These are phyloP conservation scores for Ovis canadensis DNA, from an alignment of 2,113 vertebrate genomes.

Conservation along the genomic window DNA sequence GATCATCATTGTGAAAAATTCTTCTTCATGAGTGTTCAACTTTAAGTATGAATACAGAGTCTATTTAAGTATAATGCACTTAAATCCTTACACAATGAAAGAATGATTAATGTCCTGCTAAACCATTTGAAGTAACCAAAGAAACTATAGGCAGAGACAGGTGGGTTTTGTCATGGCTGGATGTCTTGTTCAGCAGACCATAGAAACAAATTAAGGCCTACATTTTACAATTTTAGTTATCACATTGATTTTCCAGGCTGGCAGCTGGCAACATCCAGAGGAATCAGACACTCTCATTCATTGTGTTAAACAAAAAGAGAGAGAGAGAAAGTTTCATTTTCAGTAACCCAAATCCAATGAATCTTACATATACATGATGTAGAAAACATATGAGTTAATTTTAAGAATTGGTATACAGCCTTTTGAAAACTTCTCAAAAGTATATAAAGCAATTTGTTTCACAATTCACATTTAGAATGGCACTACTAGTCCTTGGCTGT, in stretches of 20 bases:
- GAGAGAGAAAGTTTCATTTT: neutral
- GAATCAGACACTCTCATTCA: neutral
- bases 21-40: neutral
- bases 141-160: neutral
- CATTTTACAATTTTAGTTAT: constrained; percentile 39
- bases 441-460: neutral
- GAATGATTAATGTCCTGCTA: neutral
- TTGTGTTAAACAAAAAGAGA: neutral
- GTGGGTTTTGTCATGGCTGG: neutral
- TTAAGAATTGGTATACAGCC: neutral
- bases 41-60: neutral
- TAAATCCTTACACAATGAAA: neutral
- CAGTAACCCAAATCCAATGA: neutral
- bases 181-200: constrained; percentile 6
- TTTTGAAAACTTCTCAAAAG: neutral
- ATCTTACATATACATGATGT: neutral
- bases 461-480: neutral
- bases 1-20: neutral
- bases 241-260: neutral
- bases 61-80: neutral
- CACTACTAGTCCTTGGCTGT: neutral
- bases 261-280: neutral
- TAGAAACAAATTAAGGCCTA: constrained; percentile 46
- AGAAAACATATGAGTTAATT: neutral
- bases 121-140: neutral